These are phyloP conservation scores for Leptinotarsa juncta DNA, from an alignment of 2,888 invertebrate species.

Conservation along the genomic window DNA sequence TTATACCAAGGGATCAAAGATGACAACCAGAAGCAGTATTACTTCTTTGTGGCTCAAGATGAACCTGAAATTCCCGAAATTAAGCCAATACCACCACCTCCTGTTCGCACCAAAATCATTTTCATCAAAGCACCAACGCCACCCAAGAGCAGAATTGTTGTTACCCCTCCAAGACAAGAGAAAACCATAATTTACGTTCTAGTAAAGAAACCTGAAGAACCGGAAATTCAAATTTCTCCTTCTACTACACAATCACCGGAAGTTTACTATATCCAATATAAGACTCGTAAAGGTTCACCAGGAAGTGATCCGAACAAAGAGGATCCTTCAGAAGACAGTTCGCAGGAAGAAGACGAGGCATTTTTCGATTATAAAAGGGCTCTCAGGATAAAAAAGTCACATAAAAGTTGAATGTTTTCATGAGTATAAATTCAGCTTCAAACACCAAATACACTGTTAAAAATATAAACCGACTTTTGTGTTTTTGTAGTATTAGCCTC, in stretches of 20 bases:
- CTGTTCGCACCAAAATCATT: constrained; percentile 90
- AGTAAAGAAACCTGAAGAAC: constrained; percentile 89
- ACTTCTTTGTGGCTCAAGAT: constrained; percentile 90
- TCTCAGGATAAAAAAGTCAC: not conserved
- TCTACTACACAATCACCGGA: constrained; percentile 88
- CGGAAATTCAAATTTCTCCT: constrained; percentile 81
- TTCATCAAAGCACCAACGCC: constrained; percentile 77
- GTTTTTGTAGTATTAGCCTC: too few relatives aligned
- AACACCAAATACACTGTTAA: too few relatives aligned
- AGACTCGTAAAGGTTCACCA: constrained; percentile 71
- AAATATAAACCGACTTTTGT: too few relatives aligned
- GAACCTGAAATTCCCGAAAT: constrained; percentile 77
- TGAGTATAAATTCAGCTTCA: too few relatives aligned
- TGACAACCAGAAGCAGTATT: constrained; percentile 75
- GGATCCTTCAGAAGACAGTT: not conserved
- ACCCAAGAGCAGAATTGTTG: constrained; percentile 63
- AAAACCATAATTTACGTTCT: constrained; percentile 90
- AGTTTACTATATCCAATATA: constrained; percentile 90
- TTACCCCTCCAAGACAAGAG: constrained; percentile 77
- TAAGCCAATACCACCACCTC: constrained; percentile 72
- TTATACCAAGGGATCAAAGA: not conserved
- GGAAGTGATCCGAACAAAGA: not conserved
- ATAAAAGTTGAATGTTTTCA: too few relatives aligned
- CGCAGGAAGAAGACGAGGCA: not conserved
- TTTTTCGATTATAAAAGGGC: not conserved